Evolutionary conservation across 2,888 invertebrate genomes (phyloP).

Genomic region (Drosophila phalerata): DNA sequence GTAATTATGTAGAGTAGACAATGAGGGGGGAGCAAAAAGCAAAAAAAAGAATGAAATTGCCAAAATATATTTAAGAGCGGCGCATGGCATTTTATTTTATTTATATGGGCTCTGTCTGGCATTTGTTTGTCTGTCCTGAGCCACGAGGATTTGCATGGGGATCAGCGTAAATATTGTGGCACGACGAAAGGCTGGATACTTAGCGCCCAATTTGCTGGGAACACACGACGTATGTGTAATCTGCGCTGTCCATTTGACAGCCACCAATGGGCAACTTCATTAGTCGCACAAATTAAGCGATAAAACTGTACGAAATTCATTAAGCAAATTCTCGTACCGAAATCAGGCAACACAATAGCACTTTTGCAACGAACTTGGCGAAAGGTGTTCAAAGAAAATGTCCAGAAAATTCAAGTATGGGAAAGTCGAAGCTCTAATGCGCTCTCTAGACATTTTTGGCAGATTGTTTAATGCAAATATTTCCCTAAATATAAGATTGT

Average conservation of each 20-base stretch:
- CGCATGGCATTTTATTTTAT: conserved; percentile 60
- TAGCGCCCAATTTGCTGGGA: conserved; percentile 52
- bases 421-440: conserved; percentile 25
- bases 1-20: conserved; percentile 71
- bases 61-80: conserved; percentile 59
- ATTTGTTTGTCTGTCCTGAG: conserved; percentile 59
- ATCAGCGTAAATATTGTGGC: conserved; percentile 60
- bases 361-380: conserved; percentile 55
- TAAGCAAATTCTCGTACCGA: conserved; percentile 69
- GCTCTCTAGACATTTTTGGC: background rate
- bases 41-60: conserved; percentile 33
- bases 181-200: conserved; percentile 37
- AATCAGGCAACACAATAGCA: conserved; percentile 38
- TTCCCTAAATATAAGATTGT: background rate
- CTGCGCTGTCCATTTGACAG: conserved; percentile 54
- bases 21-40: background rate
- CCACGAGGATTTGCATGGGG: conserved; percentile 46
- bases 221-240: conserved; percentile 72
- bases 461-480: conserved; percentile 10
- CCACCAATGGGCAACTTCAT: conserved; percentile 73
- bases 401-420: conserved; percentile 2
- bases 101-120: conserved; percentile 49
- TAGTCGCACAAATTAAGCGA: conserved; percentile 76
- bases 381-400: conserved; percentile 56
- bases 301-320: conserved; percentile 77